Conservation (phyloP, 2,888 invertebrate genomes). For the Myathropa florea region DNA sequence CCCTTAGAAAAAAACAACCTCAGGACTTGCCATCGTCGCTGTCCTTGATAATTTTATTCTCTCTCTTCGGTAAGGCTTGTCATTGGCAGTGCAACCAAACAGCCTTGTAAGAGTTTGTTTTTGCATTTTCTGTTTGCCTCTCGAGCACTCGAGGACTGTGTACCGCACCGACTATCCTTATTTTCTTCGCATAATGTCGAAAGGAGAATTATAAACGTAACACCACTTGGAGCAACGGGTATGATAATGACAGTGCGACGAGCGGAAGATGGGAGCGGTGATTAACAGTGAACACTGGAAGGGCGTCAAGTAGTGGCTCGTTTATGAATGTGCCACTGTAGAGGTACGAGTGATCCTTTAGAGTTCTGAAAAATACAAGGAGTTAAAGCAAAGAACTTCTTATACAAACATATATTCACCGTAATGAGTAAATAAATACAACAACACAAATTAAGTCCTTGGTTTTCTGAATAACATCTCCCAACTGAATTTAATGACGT, state of each 20-base stretch:
- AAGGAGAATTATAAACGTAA: constrained; percentile 20
- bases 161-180: neutral
- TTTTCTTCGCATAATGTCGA: constrained; percentile 12
- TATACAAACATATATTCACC: neutral
- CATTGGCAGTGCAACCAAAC: constrained; percentile 16
- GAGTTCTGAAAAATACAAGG: neutral
- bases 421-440: constrained; percentile 15
- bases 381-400: neutral
- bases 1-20: neutral
- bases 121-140: neutral
- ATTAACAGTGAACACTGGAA: neutral
- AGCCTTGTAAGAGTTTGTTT: neutral
- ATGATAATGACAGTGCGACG: constrained; percentile 25
- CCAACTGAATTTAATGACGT: neutral
- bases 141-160: neutral
- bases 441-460: constrained; percentile 12
- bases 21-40: neutral
- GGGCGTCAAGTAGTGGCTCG: constrained; percentile 1
- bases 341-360: neutral
- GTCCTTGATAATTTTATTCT: constrained; percentile 1
- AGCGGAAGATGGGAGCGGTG: neutral
- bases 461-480: neutral
- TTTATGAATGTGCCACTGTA: neutral
- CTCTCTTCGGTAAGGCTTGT: neutral
- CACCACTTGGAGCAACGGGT: constrained; percentile 20